Evolutionary conservation across 2,113 vertebrate genomes (phyloP).

Genomic region (pig (Sus scrofa)): T2T-Sscrofa CM000827.6:69943501-69944000

Average conservation of each 20-base stretch:
- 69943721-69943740: not conserved
- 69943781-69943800: not conserved
- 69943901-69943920: fast-evolving
- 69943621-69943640: not conserved
- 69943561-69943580: not conserved
- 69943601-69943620: not conserved
- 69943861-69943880: not conserved
- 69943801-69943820: not conserved
- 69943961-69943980: not conserved
- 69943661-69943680: not conserved
- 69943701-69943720: not conserved
- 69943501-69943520: not conserved
- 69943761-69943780: not conserved
- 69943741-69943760: not conserved
- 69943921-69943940: not conserved
- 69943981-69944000: not conserved
- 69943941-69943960: not conserved
- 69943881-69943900: not conserved
- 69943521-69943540: not conserved
- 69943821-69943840: not conserved
- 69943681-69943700: not conserved
- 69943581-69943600: not conserved
- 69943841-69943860: not conserved
- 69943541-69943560: not conserved
- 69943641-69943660: not conserved